Base-by-base conservation (phyloP, 2,113 vertebrate genomes). In the Leucopternis melanops region DNA sequence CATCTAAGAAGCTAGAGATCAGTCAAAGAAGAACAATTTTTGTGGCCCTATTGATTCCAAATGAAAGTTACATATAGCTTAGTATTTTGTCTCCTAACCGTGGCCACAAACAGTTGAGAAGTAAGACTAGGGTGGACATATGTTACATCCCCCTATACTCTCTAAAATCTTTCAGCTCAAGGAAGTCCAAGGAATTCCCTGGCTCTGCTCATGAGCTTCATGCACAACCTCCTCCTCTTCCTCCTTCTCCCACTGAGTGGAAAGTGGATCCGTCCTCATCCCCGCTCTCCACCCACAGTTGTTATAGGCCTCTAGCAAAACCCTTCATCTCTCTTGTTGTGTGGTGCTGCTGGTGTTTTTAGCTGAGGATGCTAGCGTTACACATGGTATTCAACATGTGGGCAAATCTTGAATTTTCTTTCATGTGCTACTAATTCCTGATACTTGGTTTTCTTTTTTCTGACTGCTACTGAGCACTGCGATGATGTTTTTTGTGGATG, bases 221-320 rank as follows among this genome's bases (percentile, higher is more conserved):
- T 0, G 1, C 0, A 1, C 1, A 5, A 32, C 26, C 23, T 49
- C 16, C 26, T 69, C 21, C 50, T 52, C 50, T 8, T 23, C 23
- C 50, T 27, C 14, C 19, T 83, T 13, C 36, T 91, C 15, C 45
- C 11, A 3, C 29, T 29, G 50, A n/a, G 12, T 55, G 29, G 40
- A 29, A 36, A 65, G 40, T 27, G 55, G 32, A 57, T 81, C 63
- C 34, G 16, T 45, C 52, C 25, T 15, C 44, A 20, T n/a, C 45
- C 34, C 13, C 1, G 1, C 16, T 62, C 27, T 13, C 21, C 29
- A 4, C 31, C 14, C 42, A 7, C 8, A 22, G 26, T 5, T 70
- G 40, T 31, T 31, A 38, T 18, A 57, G 23, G 8, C 17, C 52
- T 70, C 11, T 23, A 13, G 38, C 42, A 83, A 80, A 58, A 26